These are phyloP conservation scores for Perdix hodgsoniae DNA, from an alignment of 2,797 vertebrate species.

Conservation along the genomic window DNA sequence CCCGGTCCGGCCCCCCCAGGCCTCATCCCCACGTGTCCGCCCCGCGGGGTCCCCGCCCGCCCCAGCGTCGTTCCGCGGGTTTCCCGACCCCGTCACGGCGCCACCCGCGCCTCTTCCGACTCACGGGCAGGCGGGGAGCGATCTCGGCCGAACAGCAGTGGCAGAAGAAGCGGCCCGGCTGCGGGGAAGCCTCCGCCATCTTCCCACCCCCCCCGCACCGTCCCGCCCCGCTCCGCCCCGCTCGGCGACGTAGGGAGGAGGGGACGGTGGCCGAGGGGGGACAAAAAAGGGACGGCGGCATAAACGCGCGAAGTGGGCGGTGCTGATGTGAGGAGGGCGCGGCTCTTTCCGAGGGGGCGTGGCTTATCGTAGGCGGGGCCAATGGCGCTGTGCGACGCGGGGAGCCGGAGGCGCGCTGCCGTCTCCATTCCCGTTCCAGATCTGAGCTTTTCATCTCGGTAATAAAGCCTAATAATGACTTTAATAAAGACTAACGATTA, in stretches of 20 bases:
- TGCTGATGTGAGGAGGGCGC: fast-evolving
- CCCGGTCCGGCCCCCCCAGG: not conserved
- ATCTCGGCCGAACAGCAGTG: conserved; percentile 93
- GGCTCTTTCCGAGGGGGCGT: too few relatives aligned
- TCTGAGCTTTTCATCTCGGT: too few relatives aligned
- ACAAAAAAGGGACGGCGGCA: fast-evolving
- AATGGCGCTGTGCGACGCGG: too few relatives aligned
- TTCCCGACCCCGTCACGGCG: not conserved
- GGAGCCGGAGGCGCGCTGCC: too few relatives aligned
- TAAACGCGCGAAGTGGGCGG: not conserved
- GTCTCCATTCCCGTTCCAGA: too few relatives aligned
- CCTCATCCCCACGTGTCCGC: not conserved
- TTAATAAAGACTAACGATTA: too few relatives aligned
- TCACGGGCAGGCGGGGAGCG: conserved; percentile 91
- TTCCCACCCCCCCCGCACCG: conserved; percentile 74
- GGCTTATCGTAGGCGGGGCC: too few relatives aligned
- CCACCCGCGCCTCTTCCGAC: not conserved
- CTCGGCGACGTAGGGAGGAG: conserved; percentile 49
- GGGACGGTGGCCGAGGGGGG: not conserved
- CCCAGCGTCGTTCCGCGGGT: not conserved
- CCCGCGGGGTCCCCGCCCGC: not conserved
- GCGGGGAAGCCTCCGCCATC: conserved; percentile 94
- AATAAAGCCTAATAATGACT: too few relatives aligned
- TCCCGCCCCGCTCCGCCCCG: conserved; percentile 54
- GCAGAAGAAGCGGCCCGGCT: conserved; percentile 92